phyloP scores from a whole-genome alignment of 2,113 vertebrate genomes.

The Tylochromis polylepis region DNA sequence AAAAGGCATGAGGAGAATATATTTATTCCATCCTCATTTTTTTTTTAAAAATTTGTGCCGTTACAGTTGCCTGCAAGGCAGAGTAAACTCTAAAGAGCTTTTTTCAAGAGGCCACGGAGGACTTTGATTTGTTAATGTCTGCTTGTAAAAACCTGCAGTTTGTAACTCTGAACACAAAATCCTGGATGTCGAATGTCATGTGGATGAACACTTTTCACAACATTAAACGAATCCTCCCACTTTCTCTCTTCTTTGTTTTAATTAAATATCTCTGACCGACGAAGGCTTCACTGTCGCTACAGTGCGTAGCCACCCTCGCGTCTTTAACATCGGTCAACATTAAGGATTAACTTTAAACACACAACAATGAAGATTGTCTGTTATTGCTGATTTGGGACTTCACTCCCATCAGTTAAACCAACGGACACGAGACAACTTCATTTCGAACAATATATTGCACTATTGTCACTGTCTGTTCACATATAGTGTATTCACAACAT shows the following conservation, averaged over 20 bases:
- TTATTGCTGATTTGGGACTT: conserved; percentile 71
- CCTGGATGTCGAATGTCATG: not conserved
- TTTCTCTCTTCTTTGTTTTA: conserved; percentile 21
- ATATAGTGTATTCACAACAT: conserved; percentile 63
- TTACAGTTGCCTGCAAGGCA: not conserved
- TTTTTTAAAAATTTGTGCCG: conserved; percentile 13
- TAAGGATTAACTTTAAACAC: conserved; percentile 57
- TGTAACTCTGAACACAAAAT: not conserved
- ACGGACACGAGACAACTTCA: conserved; percentile 73
- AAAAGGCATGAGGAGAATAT: conserved; percentile 1
- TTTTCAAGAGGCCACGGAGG: not conserved
- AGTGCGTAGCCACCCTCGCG: conserved; percentile 25
- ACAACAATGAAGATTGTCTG: conserved; percentile 75
- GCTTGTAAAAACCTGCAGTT: not conserved
- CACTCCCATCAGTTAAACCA: conserved; percentile 63
- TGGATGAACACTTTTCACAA: conserved; percentile 3
- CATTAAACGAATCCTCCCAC: conserved; percentile 39
- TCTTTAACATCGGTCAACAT: conserved; percentile 53
- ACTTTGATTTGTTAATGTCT: not conserved
- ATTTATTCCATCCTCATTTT: not conserved
- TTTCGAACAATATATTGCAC: conserved; percentile 74
- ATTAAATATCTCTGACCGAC: conserved; percentile 16
- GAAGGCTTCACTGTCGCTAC: conserved; percentile 33
- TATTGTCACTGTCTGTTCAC: conserved; percentile 77
- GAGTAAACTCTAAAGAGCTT: not conserved